Evolutionary conservation across 1,140 invertebrate genomes (phyloP), one percentile per base, ranked within the genome.

Genomic region (Acromyrmex charruanus): DNA sequence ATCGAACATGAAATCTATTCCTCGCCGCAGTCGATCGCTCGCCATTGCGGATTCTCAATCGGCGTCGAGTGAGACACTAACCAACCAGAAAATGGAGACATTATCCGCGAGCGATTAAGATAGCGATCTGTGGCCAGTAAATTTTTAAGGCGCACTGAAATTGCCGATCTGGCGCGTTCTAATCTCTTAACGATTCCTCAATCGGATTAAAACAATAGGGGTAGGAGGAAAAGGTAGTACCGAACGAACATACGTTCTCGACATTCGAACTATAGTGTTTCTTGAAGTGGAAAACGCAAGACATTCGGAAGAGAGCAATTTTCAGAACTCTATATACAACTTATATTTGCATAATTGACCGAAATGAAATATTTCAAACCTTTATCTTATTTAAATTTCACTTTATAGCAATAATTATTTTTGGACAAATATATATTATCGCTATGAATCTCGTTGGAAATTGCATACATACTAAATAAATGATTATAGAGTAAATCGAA

Each of bases 21-120:
- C 25, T 65, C 71, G 31, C 31, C 31, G 39, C 16, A 16, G 14
- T 74, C 74, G 71, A 61, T 69, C 69, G 61, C 68, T 39, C 44
- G 25, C 53, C 72, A 55, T 81, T 59, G 35, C 39, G 49, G 61
- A 69, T 86, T 74, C 25, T 25, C 55, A 53, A 74, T 84, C 65
- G 79, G 35, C 77, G 21, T 49, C 77, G 88, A 87, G 87, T 61
- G 85, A 89, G 72, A 80, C 71, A 74, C 59, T 88, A 88, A 74
- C 74, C 81, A 75, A 35, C 71, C 58, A 61, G 88, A 89, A 89
- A 87, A 90, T 89, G 25, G 74, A 86, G 85, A 86, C 77, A 86
- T 86, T 86, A 86, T 61, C 77, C 53, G 28, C 49, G 55, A 81
- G 63, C n/a, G 68, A 71, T 86, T 86, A 82, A 86, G 66, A 82